Base-by-base conservation (phyloP, 2,888 invertebrate species). In the Criorhina ranunculi region DNA sequence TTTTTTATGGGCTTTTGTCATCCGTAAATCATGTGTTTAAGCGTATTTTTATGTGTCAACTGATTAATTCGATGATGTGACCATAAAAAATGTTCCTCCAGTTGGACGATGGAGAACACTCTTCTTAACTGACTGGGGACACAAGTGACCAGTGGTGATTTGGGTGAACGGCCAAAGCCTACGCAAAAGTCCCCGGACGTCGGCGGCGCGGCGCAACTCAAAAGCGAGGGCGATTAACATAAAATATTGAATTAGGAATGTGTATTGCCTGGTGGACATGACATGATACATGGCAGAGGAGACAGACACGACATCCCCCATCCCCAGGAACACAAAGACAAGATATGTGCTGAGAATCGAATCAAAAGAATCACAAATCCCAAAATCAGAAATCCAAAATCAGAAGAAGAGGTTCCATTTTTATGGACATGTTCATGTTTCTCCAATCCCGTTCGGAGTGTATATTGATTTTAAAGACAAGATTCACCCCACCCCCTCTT, bases 21-120 rank as follows among this genome's bases (percentile, higher is more conserved):
- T 46, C 79, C 64, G 85, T 85, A 85, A 85, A 85, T 85, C 85
- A 80, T 85, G 85, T 80, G 80, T 79, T 85, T 85, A 85, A 85
- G 85, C 85, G 85, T 85, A 75, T 85, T 85, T 85, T 85, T 85
- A 85, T 85, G 85, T 85, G 85, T 85, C 85, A 85, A 85, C 85
- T 85, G 85, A 85, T 85, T 85, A 85, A 85, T 85, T 85, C 85
- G 85, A 85, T 85, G 85, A 85, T 85, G 79, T 85, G 80, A 51
- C 75, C 66, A 76, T 85, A 85, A 85, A 83, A 81, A 66, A 44
- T 17, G 51, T 42, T 57, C 29, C 17, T 19, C 33, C 24, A 24
- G 24, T 24, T 24, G 24, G 24, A 24, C 24, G 24, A 24, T n/a
- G n/a, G n/a, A n/a, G n/a, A n/a, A n/a, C n/a, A n/a, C n/a, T n/a